Percentiles rank a stretch among this genome's conserved stretches.
Conservation (phyloP, 1,140 invertebrate genomes). For the Colletes latitarsis region DNA sequence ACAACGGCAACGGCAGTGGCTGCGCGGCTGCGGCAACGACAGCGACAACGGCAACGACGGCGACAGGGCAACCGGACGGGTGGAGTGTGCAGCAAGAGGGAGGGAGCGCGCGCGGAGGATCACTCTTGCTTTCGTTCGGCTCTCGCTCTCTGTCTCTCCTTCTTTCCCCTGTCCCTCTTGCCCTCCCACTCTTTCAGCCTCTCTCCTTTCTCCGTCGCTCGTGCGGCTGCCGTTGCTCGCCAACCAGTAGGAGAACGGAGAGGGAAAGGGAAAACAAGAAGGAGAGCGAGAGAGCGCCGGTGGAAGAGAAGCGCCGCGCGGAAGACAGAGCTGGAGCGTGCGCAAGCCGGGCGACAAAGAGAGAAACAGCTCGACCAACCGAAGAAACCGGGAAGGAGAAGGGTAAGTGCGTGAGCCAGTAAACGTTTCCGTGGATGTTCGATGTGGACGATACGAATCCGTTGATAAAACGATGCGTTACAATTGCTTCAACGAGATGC, state of each 20-base stretch:
- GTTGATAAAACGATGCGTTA: background rate
- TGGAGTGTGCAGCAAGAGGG: slow-evolving; percentile 41
- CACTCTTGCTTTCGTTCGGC: slow-evolving; percentile 72
- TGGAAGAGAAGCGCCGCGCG: slow-evolving; percentile 34
- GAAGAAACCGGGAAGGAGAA: slow-evolving; percentile 26
- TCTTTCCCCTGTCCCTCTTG: slow-evolving; percentile 41
- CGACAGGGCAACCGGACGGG: slow-evolving; percentile 47
- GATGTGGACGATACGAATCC: slow-evolving; percentile 14
- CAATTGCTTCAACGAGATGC: background rate
- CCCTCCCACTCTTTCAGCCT: slow-evolving; percentile 54
- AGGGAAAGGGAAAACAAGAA: slow-evolving; percentile 15
- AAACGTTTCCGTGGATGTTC: slow-evolving; percentile 39
- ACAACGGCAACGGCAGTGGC: slow-evolving; percentile 33
- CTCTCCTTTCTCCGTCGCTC: slow-evolving; percentile 56
- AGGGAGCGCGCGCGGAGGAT: slow-evolving; percentile 51
- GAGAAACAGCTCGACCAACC: slow-evolving; percentile 10
- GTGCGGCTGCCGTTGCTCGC: slow-evolving; percentile 2
- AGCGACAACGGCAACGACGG: slow-evolving; percentile 29
- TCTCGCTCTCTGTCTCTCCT: slow-evolving; percentile 59
- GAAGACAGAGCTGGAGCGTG: slow-evolving; percentile 27
- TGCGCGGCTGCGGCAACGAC: slow-evolving; percentile 6
- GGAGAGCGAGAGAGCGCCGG: slow-evolving; percentile 39
- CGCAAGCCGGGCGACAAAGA: slow-evolving; percentile 3
- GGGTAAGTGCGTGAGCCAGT: slow-evolving; percentile 29
- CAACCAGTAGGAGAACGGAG: slow-evolving; percentile 7